Conservation (phyloP, 2,888 invertebrate species). For the Girardia tigrina region DNA sequence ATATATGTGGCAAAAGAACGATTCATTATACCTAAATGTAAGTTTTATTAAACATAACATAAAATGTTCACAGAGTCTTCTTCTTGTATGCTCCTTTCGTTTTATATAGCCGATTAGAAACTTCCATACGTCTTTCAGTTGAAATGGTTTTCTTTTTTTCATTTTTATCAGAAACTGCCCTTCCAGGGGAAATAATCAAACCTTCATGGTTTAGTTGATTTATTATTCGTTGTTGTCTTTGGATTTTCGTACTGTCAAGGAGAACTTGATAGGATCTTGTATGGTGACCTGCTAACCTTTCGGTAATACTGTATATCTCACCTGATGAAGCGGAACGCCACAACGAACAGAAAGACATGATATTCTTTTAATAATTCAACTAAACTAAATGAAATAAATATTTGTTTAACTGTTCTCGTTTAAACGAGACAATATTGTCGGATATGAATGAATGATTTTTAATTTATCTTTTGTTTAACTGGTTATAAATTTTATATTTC, state of each 20-base stretch:
- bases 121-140: not conserved
- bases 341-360: not conserved
- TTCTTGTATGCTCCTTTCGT: too few relatives aligned
- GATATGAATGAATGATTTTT: too few relatives aligned
- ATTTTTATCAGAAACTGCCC: not conserved
- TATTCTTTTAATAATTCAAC: too few relatives aligned
- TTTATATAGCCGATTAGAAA: not conserved
- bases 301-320: not conserved
- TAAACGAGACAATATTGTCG: too few relatives aligned
- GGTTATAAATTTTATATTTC: too few relatives aligned
- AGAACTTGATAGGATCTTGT: conserved; percentile 5
- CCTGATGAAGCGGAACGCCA: not conserved
- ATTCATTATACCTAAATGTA: too few relatives aligned
- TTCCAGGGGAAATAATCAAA: not conserved
- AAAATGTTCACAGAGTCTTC: too few relatives aligned
- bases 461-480: too few relatives aligned
- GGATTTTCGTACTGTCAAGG: not conserved
- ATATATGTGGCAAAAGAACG: too few relatives aligned
- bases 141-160: not conserved
- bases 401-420: too few relatives aligned
- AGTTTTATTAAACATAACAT: too few relatives aligned
- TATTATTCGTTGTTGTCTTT: not conserved
- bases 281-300: not conserved
- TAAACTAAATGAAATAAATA: too few relatives aligned
- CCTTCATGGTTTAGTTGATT: not conserved